These are phyloP conservation scores for Sylvilagus bachmani DNA, from an alignment of 2,113 vertebrate genomes.

Conservation along the genomic window DNA sequence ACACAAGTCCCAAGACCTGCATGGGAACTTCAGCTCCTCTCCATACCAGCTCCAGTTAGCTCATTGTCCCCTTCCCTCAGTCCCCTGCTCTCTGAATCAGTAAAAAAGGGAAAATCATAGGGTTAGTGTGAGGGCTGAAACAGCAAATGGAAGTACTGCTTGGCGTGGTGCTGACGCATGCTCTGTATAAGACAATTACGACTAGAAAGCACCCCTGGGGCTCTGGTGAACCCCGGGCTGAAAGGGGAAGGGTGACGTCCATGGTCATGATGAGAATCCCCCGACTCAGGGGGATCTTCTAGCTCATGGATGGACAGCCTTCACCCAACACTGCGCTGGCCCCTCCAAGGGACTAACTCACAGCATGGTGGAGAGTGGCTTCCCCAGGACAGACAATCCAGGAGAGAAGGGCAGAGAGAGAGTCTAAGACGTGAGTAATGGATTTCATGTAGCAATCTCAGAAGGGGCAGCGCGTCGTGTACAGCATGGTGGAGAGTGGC, in stretches of 20 bases:
- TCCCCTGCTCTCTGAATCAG: neutral
- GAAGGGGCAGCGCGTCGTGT: neutral
- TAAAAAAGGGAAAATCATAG: neutral
- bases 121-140: neutral
- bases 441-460: neutral
- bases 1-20: neutral
- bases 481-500: too few species aligned
- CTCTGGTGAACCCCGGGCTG: neutral
- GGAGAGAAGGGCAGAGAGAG: neutral
- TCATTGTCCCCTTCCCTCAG: neutral
- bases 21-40: neutral
- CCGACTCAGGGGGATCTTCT: neutral
- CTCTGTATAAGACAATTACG: neutral
- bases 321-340: rapidly evolving
- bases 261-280: neutral
- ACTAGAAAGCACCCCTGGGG: neutral
- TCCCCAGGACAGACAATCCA: neutral
- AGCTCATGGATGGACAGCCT: neutral
- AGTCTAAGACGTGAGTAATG: neutral
- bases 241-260: neutral
- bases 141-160: neutral
- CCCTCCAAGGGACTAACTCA: neutral
- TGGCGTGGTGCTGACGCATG: too few species aligned
- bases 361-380: neutral
- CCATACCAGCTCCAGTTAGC: neutral